Base-by-base conservation (phyloP, 1,140 invertebrate genomes). In the Macrotrachela quadricornifera region DNA sequence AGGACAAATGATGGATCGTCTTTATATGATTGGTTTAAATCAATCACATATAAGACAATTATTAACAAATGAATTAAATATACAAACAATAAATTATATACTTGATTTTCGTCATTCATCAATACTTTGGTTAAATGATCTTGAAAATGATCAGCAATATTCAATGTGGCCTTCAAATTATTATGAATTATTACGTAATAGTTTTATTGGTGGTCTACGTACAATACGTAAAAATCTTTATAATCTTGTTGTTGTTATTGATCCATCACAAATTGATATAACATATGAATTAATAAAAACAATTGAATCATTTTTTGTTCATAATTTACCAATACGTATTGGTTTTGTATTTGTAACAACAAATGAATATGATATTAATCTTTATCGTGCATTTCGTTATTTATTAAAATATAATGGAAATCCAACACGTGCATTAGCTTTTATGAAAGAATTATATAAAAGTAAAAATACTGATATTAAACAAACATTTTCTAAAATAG, bases 191-290 rank as follows among this genome's bases (percentile, higher is more conserved):
- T 71, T 99, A 43, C 74, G 87, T 51, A 90, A 91, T 42, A 90
- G 87, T 0, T 97, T 91, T 64, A 88, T 90, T 12, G 91, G 91
- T 39, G 94, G 95, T 85, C 69, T 99, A 41, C 71, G 91, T 57
- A 70, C 73, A 62, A 78, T 99, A 57, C 77, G 84, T 30, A 84
- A 85, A 60, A 99, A 99, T 73, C 76, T 97, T 17, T 96, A 87
- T 63, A 85, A 90, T 71, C 68, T 94, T 64, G 82, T 85, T 13
- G 73, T 94, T 46, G 76, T 94, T 17, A 76, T 91, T 36, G 83
- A 97, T 72, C 88, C 88, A 10, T 71, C 80, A 3, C 76, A 78
- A 17, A 30, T 30, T 30, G 68, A 76, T 17, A 77, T 18, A 10
- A 39, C 80, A 2, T 74, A 75, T 45, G 77, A 80, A 37, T 67